Evolutionary conservation across 2,113 vertebrate genomes (phyloP), one percentile per base, ranked within the genome.

Genomic region (Psittacus erithacus): DNA sequence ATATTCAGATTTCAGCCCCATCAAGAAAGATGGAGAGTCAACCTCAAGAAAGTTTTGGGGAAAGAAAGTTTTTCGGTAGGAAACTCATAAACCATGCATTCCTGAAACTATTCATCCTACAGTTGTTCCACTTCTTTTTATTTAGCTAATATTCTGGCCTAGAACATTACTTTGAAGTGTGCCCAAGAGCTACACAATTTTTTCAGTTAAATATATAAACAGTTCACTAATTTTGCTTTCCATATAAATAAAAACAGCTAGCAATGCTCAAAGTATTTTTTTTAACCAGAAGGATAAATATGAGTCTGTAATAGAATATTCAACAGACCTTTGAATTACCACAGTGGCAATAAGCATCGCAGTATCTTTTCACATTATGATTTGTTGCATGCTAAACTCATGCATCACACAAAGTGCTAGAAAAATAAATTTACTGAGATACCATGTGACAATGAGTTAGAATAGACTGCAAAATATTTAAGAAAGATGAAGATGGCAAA

Each of bases 321-420:
- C 95, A 94, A 78, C 29, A 93, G 73, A 91, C 44, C 73, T 94
- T 17, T 91, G 73, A 93, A 96, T 93, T 84, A 93, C 53, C 79
- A 88, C 64, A 44, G 69, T 31, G 23, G 55, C 69, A 86, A 55
- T 44, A 71, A 60, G 90, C 43, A 53, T 11, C 69, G 28, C 74
- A 59, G 77, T 84, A 91, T 63, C 73, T 92, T 74, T 83, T 76
- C 17, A 49, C 57, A 46, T 73, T 73, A 82, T 62, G 62, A 94
- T 92, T 89, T 89, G 88, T 10, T 88, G 74, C 69, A 43, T 17
- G 17, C 43, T 86, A 52, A 81, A 88, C 38, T 93, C 52, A 39
- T 79, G 85, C 33, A 86, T 94, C 86, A 91, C 19, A 55, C 22
- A 39, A 86, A 96, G 53, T 22, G 57, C 39, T 44, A 73, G 33